Conservation (phyloP, 2,797 vertebrate species). For the Epinephelus awoara region DNA sequence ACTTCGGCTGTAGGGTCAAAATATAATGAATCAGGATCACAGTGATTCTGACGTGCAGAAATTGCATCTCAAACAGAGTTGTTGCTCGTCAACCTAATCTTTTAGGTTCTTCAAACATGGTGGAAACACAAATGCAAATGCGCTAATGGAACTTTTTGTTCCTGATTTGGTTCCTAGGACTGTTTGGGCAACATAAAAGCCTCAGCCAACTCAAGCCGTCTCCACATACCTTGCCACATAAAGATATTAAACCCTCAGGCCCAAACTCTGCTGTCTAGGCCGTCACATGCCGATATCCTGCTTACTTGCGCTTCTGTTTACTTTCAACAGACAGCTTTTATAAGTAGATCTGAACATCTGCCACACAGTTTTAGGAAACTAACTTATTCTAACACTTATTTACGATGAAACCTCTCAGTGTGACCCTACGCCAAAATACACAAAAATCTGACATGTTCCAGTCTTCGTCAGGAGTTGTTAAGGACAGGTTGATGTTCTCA, state of each 20-base stretch:
- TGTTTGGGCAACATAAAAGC: background rate
- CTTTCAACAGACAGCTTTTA: conserved; percentile 54
- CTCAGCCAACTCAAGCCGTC: conserved; percentile 34
- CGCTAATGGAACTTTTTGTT: background rate
- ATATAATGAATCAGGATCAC: too few relatives aligned
- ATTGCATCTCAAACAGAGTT: background rate
- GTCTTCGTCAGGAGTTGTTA: conserved; percentile 44
- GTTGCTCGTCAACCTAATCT: background rate
- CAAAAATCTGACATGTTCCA: conserved; percentile 44
- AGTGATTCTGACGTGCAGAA: background rate
- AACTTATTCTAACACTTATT: conserved; percentile 65
- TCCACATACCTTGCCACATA: conserved; percentile 35
- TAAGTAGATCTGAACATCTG: conserved; percentile 53
- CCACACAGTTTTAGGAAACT: conserved; percentile 39
- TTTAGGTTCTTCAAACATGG: background rate
- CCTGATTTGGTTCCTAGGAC: background rate
- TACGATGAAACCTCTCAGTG: conserved; percentile 69
- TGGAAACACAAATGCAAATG: background rate
- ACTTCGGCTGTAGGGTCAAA: too few relatives aligned
- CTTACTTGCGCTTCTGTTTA: conserved; percentile 20
- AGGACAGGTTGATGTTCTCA: conserved; percentile 42
- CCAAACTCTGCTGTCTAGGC: background rate
- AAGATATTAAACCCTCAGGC: conserved; percentile 31
- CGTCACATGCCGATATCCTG: conserved; percentile 28
- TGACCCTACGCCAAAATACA: conserved; percentile 33